phyloP scores from a whole-genome alignment of 2,113 vertebrate species.

The Athene cunicularia region DNA sequence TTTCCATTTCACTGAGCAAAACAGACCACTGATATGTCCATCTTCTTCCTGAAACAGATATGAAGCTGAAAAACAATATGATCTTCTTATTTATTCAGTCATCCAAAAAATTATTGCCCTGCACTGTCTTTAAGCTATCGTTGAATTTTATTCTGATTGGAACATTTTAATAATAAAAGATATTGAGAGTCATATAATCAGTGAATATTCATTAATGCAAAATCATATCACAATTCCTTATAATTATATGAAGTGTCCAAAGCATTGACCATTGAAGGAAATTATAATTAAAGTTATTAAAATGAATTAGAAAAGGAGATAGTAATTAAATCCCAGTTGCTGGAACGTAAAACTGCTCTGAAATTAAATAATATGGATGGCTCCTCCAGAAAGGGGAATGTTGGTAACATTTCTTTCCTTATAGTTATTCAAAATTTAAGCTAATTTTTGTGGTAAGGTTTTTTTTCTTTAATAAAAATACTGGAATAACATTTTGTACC shows the following conservation, averaged over 20 bases:
- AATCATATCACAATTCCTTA: not conserved
- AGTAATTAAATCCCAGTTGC: constrained; percentile 10
- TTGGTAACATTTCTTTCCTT: not conserved
- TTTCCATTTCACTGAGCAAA: constrained; percentile 31
- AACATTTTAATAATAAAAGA: constrained; percentile 15
- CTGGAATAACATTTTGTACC: not conserved
- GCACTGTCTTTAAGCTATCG: not conserved
- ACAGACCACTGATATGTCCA: not conserved
- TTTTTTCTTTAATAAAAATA: not conserved
- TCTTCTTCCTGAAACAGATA: not conserved
- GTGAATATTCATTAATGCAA: not conserved
- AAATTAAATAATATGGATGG: not conserved
- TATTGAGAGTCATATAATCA: not conserved
- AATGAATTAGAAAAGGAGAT: constrained; percentile 24
- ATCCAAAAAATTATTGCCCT: not conserved
- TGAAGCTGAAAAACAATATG: not conserved
- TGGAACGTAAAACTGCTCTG: not conserved
- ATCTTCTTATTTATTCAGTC: not conserved
- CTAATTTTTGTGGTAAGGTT: not conserved
- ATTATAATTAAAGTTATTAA: constrained; percentile 26
- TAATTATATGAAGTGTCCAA: not conserved
- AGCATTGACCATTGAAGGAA: constrained; percentile 15
- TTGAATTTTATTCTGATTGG: not conserved
- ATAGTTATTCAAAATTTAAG: not conserved
- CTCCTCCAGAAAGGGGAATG: not conserved